Conservation (phyloP, 2,797 vertebrate species). For the Ptychobarbus kaznakovi region DNA sequence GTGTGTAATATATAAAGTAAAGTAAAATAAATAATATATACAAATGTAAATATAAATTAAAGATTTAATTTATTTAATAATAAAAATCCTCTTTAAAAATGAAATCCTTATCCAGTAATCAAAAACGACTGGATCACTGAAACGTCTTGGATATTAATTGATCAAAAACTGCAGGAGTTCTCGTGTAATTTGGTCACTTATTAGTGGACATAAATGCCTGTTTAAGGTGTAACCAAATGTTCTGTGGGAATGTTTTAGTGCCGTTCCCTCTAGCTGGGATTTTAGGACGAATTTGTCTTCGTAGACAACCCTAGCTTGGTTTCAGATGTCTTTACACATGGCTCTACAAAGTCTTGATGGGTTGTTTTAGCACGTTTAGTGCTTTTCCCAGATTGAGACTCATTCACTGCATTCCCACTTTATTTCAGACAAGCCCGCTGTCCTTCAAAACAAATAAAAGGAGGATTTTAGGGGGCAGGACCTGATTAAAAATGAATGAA, state of each 20-base stretch:
- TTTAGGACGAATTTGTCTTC: not conserved
- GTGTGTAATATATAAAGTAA: too few species aligned
- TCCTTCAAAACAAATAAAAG: slow-evolving; percentile 47
- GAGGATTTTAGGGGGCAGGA: slow-evolving; percentile 58
- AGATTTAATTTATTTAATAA: too few species aligned
- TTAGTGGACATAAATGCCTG: not conserved
- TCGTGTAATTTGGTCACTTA: not conserved
- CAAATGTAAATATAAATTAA: too few species aligned
- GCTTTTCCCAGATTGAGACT: slow-evolving; percentile 38
- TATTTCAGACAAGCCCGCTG: slow-evolving; percentile 28
- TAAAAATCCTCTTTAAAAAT: too few species aligned
- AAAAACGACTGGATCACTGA: not conserved
- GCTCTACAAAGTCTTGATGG: not conserved
- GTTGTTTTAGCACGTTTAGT: not conserved
- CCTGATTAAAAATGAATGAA: slow-evolving; percentile 82
- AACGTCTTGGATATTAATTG: not conserved
- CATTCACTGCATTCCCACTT: slow-evolving; percentile 37
- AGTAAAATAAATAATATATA: too few species aligned
- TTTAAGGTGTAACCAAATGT: not conserved
- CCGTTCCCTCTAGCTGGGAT: not conserved
- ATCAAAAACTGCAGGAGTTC: not conserved
- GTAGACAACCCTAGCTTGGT: not conserved
- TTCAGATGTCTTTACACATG: not conserved
- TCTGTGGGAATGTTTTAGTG: not conserved
- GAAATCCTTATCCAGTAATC: not conserved